These are phyloP conservation scores for Micromys minutus DNA, from an alignment of 2,113 vertebrate species.

Conservation along the genomic window DNA sequence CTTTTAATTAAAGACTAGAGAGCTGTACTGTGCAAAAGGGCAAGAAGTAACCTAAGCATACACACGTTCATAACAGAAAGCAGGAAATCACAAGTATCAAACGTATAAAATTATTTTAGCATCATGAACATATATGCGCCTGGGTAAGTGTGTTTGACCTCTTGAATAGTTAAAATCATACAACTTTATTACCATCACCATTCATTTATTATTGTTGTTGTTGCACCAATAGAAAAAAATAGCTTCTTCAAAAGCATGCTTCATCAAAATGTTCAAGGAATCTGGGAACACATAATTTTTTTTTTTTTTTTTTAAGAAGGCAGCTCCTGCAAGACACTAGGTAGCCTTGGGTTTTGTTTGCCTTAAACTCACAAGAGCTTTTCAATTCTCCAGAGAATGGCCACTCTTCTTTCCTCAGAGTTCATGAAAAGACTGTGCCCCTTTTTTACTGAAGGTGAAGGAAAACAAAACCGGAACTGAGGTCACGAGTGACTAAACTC, in stretches of 20 bases:
- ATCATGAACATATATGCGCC: not conserved
- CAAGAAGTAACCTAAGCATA: not conserved
- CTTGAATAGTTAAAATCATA: not conserved
- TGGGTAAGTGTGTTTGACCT: not conserved
- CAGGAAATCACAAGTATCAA: not conserved
- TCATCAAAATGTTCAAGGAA: not conserved
- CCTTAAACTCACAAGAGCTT: not conserved
- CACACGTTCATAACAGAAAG: not conserved
- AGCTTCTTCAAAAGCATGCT: not conserved
- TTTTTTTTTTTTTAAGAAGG: not conserved
- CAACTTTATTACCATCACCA: not conserved
- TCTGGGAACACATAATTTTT: not conserved
- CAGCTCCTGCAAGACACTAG: not conserved
- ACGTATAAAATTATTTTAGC: not conserved
- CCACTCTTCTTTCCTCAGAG: not conserved
- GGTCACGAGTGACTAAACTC: conserved; percentile 15
- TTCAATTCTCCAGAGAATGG: not conserved
- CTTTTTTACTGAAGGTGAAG: conserved; percentile 1
- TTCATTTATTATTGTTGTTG: too few relatives aligned
- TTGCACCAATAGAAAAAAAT: not conserved
- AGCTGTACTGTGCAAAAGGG: too few relatives aligned
- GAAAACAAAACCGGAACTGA: not conserved
- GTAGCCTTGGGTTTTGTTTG: not conserved
- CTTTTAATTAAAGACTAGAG: not conserved
- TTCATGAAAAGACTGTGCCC: not conserved